Conservation (phyloP, 1,140 invertebrate species). For the Phocides pigmalion region DNA sequence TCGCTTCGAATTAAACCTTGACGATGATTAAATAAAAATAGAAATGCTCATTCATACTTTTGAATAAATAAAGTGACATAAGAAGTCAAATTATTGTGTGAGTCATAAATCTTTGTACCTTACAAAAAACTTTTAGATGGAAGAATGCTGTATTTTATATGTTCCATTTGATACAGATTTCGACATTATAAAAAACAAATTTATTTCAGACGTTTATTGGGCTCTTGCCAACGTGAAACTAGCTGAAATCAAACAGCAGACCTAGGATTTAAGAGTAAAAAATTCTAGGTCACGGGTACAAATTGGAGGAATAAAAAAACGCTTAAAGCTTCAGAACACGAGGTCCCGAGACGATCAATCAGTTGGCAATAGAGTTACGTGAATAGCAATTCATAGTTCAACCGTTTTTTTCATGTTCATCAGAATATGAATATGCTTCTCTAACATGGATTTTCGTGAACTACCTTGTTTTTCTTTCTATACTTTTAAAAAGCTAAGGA, state of each 20-base stretch:
- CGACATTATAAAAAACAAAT: background rate
- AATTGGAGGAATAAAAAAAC: background rate
- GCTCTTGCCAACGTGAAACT: background rate
- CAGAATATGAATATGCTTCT: too few relatives aligned
- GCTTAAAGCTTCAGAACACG: background rate
- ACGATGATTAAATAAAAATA: too few relatives aligned
- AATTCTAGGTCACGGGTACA: background rate
- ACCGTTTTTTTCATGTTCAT: background rate
- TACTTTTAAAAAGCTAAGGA: too few relatives aligned
- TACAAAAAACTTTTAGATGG: background rate
- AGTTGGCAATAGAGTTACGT: background rate
- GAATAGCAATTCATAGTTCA: background rate
- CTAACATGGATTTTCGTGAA: too few relatives aligned
- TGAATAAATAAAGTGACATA: too few relatives aligned
- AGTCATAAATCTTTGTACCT: too few relatives aligned
- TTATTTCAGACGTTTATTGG: background rate
- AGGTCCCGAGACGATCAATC: background rate
- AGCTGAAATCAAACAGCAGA: conserved; percentile 1
- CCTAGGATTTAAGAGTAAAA: background rate
- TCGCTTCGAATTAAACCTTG: too few relatives aligned
- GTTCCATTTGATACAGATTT: background rate
- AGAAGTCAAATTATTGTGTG: too few relatives aligned
- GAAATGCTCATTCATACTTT: too few relatives aligned
- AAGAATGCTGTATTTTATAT: background rate
- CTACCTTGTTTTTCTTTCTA: too few relatives aligned